A percentile compares a stretch with the other conserved stretches of the same genome.
phyloP scores from a whole-genome alignment of 2,113 vertebrate species.

The Tragelaphus imberbis region DNA sequence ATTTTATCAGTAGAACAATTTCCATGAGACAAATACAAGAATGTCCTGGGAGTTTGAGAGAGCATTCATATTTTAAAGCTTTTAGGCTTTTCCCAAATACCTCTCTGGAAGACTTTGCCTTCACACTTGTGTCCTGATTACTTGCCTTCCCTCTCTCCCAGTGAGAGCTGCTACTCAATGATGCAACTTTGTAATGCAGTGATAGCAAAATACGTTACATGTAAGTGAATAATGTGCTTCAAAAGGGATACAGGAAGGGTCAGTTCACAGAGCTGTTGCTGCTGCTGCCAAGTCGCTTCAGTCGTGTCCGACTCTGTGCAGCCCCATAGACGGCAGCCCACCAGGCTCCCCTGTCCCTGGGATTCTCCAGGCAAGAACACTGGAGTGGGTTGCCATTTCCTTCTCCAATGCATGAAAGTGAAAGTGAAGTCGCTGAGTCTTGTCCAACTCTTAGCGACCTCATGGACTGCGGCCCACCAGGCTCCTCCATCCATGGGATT shows the following conservation, averaged over 20 bases:
- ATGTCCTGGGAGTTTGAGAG: not conserved
- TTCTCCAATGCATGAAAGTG: no score
- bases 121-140: not conserved
- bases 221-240: not conserved
- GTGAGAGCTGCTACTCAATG: not conserved
- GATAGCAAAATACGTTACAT: not conserved
- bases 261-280: not conserved
- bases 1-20: not conserved
- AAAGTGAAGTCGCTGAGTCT: no score
- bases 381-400: no score
- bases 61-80: not conserved
- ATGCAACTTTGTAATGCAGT: not conserved
- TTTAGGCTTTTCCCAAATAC: not conserved
- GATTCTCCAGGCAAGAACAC: no score
- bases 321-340: no score
- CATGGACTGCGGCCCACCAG: no score
- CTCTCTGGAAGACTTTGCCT: not conserved
- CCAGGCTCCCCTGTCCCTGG: no score
- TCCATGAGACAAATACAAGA: not conserved
- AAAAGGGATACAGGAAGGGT: not conserved
- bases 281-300: no score
- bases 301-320: no score
- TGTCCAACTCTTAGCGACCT: no score
- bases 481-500: no score
- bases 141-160: not conserved